phyloP scores from a whole-genome alignment of 2,888 invertebrate genomes.

The Limnephilus auricula region DNA sequence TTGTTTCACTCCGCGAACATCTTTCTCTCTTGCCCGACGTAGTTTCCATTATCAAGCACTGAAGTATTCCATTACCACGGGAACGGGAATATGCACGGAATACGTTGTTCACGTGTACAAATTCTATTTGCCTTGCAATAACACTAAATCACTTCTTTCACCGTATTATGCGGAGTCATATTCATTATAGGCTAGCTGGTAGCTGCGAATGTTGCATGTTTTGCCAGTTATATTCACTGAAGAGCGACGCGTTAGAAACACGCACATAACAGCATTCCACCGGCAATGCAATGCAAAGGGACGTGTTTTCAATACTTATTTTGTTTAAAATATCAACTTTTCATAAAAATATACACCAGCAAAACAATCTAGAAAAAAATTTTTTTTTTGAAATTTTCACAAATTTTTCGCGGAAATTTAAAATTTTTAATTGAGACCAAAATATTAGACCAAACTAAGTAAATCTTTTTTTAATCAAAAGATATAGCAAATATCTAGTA shows the following conservation, averaged over 20 bases:
- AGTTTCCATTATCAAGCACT: background rate
- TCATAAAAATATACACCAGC: background rate
- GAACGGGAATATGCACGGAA: slow-evolving; percentile 11
- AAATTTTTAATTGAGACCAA: too few species aligned
- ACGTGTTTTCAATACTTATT: background rate
- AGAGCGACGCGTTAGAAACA: background rate
- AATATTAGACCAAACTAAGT: too few species aligned
- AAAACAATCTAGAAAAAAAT: background rate
- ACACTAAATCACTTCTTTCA: slow-evolving; percentile 56
- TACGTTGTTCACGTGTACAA: background rate
- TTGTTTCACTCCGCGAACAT: background rate
- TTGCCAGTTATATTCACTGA: background rate
- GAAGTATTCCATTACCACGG: background rate
- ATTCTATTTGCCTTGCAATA: slow-evolving; percentile 41
- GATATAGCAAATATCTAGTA: too few species aligned
- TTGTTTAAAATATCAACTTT: background rate
- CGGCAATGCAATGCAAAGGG: background rate
- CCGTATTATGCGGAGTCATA: background rate
- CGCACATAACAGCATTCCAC: slow-evolving; percentile 13
- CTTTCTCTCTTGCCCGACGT: background rate
- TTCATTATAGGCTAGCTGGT: background rate
- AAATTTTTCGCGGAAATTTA: too few species aligned
- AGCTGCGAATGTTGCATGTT: slow-evolving; percentile 24
- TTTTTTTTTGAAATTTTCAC: too few species aligned
- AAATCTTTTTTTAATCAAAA: too few species aligned